Base-by-base conservation (phyloP, 2,888 invertebrate genomes). In the Pomacea canaliculata region DNA sequence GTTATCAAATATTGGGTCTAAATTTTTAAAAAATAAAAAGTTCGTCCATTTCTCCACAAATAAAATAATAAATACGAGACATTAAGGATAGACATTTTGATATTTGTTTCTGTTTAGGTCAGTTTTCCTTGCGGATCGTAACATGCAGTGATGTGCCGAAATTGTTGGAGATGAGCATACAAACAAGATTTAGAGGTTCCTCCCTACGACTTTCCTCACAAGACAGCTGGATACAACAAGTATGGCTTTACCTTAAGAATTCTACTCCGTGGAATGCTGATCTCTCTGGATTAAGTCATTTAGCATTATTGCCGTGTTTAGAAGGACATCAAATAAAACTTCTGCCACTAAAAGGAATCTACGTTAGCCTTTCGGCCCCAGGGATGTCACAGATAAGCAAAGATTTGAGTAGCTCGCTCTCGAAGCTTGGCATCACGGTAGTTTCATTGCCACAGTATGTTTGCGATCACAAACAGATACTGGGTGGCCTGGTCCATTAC, bases 301-400 rank as follows among this genome's bases (percentile, higher is more conserved):
- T 69, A 46, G 5, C 69, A 7, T 48, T 74, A 62, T 19, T 74
- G 49, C 74, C 49, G 1, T 60, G 37, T 67, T 23, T 69, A 66
- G 19, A 56, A 9, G 27, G 27, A 56, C 12, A 46, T 4, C 23
- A 23, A 0, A 9, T 70, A 18, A 27, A n/a, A 13, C 69, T 88
- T 12, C 63, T 72, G 23, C 69, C 83, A 48, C 71, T 85, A 37
- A 81, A 81, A 7, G 13, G 75, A 27, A 59, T 5, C 8, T 74
- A 74, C 48, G 60, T 74, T 10, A 19, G n/a, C 60, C n/a, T 23
- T 49, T 27, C 62, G 69, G 9, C 49, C 46, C 19, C n/a, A 76
- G 78, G 51, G 18, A 19, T 19, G 80, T 77, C 60, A 59, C 46
- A 9, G 48, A 56, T 13, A 10, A 70, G 9, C 49, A 70, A 1